A percentile compares a stretch with the other conserved stretches of the same genome.
Evolutionary conservation across 92 coral and sea anemone species (phyloP).

Genomic region (Epizoanthus illoricatus): DNA sequence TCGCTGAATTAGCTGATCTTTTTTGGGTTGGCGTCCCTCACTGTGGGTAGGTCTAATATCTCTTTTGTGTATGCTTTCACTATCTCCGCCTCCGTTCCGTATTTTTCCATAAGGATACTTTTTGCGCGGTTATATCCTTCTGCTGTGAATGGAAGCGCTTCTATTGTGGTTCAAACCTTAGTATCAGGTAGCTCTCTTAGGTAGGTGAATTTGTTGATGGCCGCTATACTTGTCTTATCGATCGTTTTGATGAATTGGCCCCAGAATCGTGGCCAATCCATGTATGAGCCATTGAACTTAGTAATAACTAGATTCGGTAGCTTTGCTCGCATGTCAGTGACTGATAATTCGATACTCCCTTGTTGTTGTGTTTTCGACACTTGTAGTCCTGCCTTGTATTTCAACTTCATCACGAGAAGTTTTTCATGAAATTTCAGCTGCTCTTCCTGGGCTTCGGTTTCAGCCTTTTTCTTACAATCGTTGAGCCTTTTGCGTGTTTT

Average conservation of each 20-base stretch:
- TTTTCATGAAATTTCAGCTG: slow-evolving; percentile 18
- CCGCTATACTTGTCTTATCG: slow-evolving; percentile 25
- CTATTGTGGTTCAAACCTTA: slow-evolving; percentile 22
- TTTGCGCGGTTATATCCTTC: slow-evolving; percentile 43
- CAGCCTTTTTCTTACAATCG: not conserved
- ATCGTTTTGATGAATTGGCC: slow-evolving; percentile 38
- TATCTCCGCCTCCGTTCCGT: slow-evolving; percentile 39
- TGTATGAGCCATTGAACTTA: slow-evolving; percentile 30
- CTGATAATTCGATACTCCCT: not conserved
- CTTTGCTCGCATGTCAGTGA: slow-evolving; percentile 29
- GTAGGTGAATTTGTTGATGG: slow-evolving; percentile 39
- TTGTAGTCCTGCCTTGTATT: not conserved
- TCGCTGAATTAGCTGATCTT: slow-evolving; percentile 42
- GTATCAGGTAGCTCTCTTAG: slow-evolving; percentile 23
- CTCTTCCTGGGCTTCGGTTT: slow-evolving; percentile 17
- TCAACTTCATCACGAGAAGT: slow-evolving; percentile 21
- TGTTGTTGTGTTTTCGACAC: not conserved
- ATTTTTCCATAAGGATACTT: slow-evolving; percentile 25
- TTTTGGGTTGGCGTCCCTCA: slow-evolving; percentile 15
- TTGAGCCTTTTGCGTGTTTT: not conserved
- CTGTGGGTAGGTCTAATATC: slow-evolving; percentile 36
- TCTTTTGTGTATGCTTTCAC: slow-evolving; percentile 42
- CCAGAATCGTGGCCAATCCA: slow-evolving; percentile 48
- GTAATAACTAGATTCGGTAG: slow-evolving; percentile 45
- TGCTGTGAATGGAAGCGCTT: slow-evolving; percentile 39